Conservation (phyloP, 2,797 vertebrate species). For the Vultur gryphus region DNA sequence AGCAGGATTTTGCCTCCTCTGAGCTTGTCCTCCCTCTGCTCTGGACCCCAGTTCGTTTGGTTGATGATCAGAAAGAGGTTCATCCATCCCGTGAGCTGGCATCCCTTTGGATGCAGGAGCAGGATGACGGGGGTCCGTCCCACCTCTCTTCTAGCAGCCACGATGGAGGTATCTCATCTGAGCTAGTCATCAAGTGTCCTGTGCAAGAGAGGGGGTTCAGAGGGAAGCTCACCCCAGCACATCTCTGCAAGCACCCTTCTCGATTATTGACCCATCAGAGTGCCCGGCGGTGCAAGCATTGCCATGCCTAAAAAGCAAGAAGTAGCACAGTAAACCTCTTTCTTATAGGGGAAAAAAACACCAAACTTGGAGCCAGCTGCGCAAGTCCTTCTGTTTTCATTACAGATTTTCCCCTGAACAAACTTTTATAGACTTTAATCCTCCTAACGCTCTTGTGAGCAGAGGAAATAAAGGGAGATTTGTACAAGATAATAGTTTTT, state of each 20-base stretch:
- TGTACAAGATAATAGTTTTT: neutral
- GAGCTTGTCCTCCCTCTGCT: neutral
- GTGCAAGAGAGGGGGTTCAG: neutral
- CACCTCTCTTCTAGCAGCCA: neutral
- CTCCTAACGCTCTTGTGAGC: neutral
- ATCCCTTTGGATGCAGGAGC: neutral
- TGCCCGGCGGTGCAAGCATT: accelerated
- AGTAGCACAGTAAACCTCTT: neutral
- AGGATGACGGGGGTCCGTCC: accelerated
- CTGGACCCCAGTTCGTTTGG: accelerated
- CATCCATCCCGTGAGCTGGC: neutral
- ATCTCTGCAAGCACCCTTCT: neutral
- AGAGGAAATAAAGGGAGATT: neutral
- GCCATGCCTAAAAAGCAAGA: neutral
- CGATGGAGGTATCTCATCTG: neutral
- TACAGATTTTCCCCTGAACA: neutral
- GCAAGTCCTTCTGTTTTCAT: neutral
- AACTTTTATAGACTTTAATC: neutral
- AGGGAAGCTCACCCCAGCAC: neutral
- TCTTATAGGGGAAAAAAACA: accelerated
- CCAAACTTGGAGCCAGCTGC: neutral
- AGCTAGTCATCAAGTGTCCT: neutral
- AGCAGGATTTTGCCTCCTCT: neutral
- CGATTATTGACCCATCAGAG: neutral
- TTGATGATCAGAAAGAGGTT: neutral